Evolutionary conservation across 2,797 vertebrate genomes (phyloP).

Genomic region (Sciurus vulgaris): DNA sequence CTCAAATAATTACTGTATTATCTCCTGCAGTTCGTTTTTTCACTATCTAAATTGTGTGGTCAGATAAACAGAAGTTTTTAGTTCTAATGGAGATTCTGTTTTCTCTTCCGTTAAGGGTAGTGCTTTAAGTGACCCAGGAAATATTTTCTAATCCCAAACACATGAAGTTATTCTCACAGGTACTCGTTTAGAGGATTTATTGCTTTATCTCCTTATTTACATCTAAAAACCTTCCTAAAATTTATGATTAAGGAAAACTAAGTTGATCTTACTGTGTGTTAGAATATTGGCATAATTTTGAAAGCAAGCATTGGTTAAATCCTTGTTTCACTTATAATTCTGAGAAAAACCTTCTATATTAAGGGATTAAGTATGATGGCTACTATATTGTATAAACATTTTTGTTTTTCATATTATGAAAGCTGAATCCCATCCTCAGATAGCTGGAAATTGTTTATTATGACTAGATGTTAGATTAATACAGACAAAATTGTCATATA

Average conservation of each 20-base stretch:
- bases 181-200: neutral
- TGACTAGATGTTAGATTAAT: neutral
- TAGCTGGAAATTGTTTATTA: neutral
- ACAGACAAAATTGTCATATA: neutral
- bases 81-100: neutral
- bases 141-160: neutral
- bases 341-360: neutral
- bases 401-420: neutral
- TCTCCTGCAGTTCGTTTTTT: neutral
- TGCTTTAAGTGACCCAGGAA: neutral
- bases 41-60: neutral
- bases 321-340: neutral
- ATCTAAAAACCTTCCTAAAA: neutral
- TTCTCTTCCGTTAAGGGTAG: neutral
- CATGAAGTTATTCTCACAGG: neutral
- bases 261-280: neutral
- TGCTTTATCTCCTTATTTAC: neutral
- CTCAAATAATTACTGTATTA: neutral
- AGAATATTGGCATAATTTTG: neutral
- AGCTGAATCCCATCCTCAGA: neutral
- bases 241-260: neutral
- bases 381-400: neutral
- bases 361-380: neutral
- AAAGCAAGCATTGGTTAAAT: neutral
- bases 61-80: neutral